Evolutionary conservation across 2,888 invertebrate genomes (phyloP), one percentile per base, ranked within the genome.

Genomic region (Emmelina monodactyla): DNA sequence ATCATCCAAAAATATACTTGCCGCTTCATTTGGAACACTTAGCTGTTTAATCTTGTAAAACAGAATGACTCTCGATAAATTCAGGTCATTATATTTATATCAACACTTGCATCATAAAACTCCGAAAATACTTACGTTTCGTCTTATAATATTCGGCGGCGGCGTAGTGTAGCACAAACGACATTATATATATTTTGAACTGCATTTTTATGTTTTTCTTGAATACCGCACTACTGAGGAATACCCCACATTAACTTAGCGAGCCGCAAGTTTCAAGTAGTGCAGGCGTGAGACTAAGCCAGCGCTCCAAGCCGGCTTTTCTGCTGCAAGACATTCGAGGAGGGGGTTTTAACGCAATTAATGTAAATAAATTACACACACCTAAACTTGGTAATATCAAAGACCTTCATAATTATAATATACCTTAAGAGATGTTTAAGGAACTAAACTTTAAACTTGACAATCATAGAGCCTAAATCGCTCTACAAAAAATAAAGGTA

Each of bases 301-400:
- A 48, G 49, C 55, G 48, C 47, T 49, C 51, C 48, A 53, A 48
- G 55, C 51, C 55, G 50, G 54, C 51, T 49, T 56, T 50, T 19
- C 31, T 50, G 51, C 54, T 47, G 55, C 56, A 57, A 56, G 54
- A 55, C 45, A 34, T 44, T 35, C 35, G 42, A 60, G 62, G 75
- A 58, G 78, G 75, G 76, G 25, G 25, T 7, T 11, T 7, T 11
- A 25, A 61, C 68, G 75, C 75, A 78, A 75, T 73, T 62, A 66
- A 66, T 65, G 71, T 66, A 71, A 76, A 75, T 69, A 75, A 62
- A n/a, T n/a, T n/a, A n/a, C n/a, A n/a, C n/a, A n/a, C n/a, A n/a
- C n/a, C n/a, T n/a, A n/a, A n/a, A n/a, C n/a, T n/a, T n/a, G n/a
- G n/a, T n/a, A n/a, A n/a, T n/a, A n/a, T n/a, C n/a, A n/a, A n/a